These are phyloP conservation scores for Pocillopora verrucosa DNA, from an alignment of 64 coral and sea anemone genomes.

Conservation along the genomic window DNA sequence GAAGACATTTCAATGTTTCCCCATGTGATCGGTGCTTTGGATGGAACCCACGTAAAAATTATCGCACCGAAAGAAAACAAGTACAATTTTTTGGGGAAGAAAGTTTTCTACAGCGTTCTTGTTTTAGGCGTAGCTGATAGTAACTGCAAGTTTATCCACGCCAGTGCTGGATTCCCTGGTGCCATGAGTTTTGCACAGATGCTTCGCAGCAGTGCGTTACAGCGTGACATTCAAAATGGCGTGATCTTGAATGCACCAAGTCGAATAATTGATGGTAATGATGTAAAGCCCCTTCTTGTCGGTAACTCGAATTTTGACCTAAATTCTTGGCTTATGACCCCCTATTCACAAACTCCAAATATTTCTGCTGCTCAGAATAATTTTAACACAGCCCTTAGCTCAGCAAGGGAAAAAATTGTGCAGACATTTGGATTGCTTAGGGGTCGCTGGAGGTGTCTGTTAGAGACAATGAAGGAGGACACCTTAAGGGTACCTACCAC, in stretches of 20 bases:
- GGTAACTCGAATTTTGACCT: constrained; percentile 5
- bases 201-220: constrained; percentile 22
- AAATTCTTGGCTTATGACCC: constrained; percentile 48
- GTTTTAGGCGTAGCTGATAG: constrained; percentile 37
- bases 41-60: constrained; percentile 31
- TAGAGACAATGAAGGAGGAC: constrained; percentile 21
- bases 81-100: constrained; percentile 29
- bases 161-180: constrained; percentile 49
- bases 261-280: not conserved
- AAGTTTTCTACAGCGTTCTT: constrained; percentile 40
- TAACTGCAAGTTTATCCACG: constrained; percentile 36
- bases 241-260: constrained; percentile 20
- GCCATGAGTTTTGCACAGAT: constrained; percentile 9
- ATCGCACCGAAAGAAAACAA: constrained; percentile 44
- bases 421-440: constrained; percentile 44
- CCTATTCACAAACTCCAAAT: constrained; percentile 1
- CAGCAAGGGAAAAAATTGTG: constrained; percentile 16
- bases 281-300: constrained; percentile 36
- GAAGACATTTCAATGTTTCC: constrained; percentile 26
- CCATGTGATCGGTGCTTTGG: constrained; percentile 20
- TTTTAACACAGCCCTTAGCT: constrained; percentile 28
- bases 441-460: constrained; percentile 51
- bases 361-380: not conserved
- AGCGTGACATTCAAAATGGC: constrained; percentile 44
- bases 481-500: constrained; percentile 30